These are phyloP conservation scores for Anguilla pacifica DNA, from an alignment of 2,797 vertebrate species.

Conservation along the genomic window DNA sequence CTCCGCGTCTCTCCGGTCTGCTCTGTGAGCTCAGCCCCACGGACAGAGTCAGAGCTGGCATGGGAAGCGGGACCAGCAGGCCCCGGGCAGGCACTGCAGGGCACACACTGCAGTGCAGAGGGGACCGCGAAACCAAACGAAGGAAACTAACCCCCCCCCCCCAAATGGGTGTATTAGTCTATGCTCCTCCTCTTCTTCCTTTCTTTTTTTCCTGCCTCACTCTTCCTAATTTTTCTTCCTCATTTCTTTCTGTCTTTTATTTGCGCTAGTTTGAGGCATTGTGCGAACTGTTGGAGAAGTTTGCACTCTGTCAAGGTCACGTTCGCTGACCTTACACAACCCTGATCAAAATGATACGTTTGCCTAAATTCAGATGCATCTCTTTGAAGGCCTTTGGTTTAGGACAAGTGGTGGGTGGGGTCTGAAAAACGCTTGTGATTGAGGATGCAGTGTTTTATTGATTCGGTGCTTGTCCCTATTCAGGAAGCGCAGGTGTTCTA, in stretches of 20 bases:
- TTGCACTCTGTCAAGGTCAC: too few species aligned
- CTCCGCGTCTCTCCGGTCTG: neutral
- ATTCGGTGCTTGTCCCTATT: neutral
- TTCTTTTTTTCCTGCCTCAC: neutral
- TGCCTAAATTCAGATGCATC: neutral
- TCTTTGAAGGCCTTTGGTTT: neutral
- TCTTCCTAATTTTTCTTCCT: neutral
- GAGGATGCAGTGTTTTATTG: neutral
- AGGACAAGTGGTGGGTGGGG: neutral
- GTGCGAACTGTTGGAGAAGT: neutral
- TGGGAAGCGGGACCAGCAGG: neutral
- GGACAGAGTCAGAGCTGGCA: neutral
- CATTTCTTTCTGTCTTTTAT: neutral
- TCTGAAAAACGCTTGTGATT: neutral
- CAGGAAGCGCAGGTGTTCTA: neutral
- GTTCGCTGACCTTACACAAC: neutral
- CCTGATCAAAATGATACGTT: neutral
- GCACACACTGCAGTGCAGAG: neutral
- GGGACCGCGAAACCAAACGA: neutral
- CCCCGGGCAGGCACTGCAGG: neutral
- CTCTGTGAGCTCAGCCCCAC: neutral
- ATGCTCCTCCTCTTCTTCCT: neutral
- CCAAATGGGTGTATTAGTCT: too few species aligned
- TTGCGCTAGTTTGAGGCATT: neutral
- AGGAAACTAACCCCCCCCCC: neutral